Evolutionary conservation across 2,113 vertebrate genomes (phyloP), one percentile per base, ranked within the genome.

Genomic region (Carassius gibelio): DNA sequence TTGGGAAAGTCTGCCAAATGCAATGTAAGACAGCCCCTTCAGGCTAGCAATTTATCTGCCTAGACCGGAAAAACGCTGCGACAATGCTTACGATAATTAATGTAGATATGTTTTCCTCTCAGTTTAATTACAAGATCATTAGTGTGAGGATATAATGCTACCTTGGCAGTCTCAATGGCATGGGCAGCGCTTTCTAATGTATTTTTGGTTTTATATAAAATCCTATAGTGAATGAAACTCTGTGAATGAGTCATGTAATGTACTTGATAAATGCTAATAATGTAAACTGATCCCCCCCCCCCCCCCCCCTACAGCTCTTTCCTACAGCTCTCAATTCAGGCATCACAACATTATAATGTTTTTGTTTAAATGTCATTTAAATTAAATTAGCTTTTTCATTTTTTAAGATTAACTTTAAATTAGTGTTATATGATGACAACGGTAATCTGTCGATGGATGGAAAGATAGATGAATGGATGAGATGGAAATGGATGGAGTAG

Each of bases 41-140:
- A 57, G 81, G 66, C 50, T 23, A 36, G 30, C 66, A 45, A 55
- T 57, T 52, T 14, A n/a, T 72, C 55, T 72, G 76, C 36, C 10
- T 61, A 45, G 66, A n/a, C 77, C 4, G 52, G 19, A 45, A 23
- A 61, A 21, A 30, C 1, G 3, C 36, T 55, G 17, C 11, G 19
- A 72, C 80, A 72, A 42, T 23, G 48, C 30, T 57, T 14, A 83
- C 4, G 50, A 59, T 83, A 72, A 72, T 59, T 59, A 83, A 23
- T 71, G 81, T 72, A 59, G 50, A 83, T 83, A 71, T 71, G 81
- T 83, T 59, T 72, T 57, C 34, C 81, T 72, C 50, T 19, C 30
- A 1, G 50, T 83, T 72, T 57, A 82, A 83, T 83, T 59, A 83
- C 34, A 55, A 72, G 52, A 57, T 59, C 50, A 83, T 72, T 72